Conservation (phyloP, 1,140 invertebrate species). For the Ceratitis capitata region DNA sequence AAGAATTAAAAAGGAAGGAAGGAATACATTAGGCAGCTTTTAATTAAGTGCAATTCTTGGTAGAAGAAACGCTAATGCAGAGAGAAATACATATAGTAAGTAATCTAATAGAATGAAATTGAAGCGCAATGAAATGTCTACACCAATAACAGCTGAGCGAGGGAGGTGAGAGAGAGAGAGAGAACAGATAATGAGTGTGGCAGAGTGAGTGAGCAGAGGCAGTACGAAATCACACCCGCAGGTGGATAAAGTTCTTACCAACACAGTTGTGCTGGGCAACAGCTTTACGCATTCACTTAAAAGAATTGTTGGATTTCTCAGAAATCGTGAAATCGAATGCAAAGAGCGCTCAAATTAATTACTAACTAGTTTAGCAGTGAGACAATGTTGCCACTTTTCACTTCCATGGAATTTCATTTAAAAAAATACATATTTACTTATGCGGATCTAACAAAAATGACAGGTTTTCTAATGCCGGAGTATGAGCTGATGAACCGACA, state of each 20-base stretch:
- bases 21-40: neutral
- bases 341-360: neutral
- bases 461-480: neutral
- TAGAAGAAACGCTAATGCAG: neutral
- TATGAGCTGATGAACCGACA: neutral
- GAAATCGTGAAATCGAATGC: neutral
- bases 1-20: neutral
- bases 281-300: neutral
- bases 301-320: neutral
- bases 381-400: neutral
- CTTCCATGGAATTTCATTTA: neutral
- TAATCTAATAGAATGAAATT: neutral
- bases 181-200: neutral
- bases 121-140: neutral
- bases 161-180: neutral
- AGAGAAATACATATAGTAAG: neutral
- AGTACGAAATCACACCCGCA: neutral
- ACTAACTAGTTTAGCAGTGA: neutral
- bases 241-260: neutral
- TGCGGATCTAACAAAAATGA: neutral
- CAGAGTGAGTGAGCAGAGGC: too few species aligned
- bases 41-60: constrained; percentile 10
- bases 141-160: neutral
- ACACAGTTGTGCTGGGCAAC: neutral
- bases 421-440: too few species aligned